These are phyloP conservation scores for Apamea epomidion DNA, from an alignment of 2,888 invertebrate species.

Conservation along the genomic window DNA sequence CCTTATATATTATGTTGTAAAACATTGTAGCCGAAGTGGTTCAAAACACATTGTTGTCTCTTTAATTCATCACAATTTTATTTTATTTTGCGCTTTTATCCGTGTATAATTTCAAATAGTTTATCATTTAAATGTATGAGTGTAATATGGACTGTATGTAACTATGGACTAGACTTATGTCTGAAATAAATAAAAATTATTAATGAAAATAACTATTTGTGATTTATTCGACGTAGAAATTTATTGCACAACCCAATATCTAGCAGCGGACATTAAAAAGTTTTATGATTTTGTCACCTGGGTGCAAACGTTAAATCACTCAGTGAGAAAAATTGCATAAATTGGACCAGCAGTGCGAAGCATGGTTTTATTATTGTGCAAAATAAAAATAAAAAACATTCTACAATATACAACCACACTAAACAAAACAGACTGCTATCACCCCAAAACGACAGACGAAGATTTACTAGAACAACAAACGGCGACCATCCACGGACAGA, in stretches of 20 bases:
- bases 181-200: no score
- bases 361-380: not conserved
- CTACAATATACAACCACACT: not conserved
- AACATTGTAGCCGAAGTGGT: not conserved
- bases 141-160: no score
- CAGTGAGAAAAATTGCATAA: not conserved
- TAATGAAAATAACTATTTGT: not conserved
- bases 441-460: slow-evolving; percentile 19
- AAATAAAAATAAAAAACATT: not conserved
- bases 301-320: not conserved
- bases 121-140: no score
- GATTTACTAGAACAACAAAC: slow-evolving; percentile 16
- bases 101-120: no score
- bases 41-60: not conserved
- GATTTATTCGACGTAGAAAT: not conserved
- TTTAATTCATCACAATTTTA: not conserved
- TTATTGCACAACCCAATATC: not conserved
- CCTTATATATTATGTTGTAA: not conserved
- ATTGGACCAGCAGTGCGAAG: not conserved
- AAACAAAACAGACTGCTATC: not conserved
- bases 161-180: no score
- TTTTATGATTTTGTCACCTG: not conserved
- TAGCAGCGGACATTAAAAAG: not conserved
- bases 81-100: no score
- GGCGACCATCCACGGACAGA: slow-evolving; percentile 5